Evolutionary conservation across 2,797 vertebrate species (phyloP).

Genomic region (Epinephelus coioides): DNA sequence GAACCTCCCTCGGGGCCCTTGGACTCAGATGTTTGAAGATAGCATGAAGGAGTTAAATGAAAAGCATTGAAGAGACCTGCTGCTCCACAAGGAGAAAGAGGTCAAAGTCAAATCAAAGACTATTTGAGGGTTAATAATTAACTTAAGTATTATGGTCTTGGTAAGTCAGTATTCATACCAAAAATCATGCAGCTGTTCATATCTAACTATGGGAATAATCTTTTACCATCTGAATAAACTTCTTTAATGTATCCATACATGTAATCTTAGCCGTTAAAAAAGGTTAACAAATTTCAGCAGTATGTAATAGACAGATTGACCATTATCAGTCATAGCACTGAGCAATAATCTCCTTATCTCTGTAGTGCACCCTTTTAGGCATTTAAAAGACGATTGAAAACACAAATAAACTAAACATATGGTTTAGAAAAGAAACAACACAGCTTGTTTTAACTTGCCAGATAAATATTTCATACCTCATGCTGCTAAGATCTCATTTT

Average conservation of each 20-base stretch:
- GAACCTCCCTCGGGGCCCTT: conserved; percentile 19
- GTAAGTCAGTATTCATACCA: neutral
- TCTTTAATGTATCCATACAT: neutral
- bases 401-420: neutral
- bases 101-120: neutral
- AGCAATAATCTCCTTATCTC: neutral
- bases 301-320: neutral
- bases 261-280: neutral
- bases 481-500: neutral
- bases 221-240: neutral
- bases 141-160: neutral
- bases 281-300: neutral
- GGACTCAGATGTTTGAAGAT: conserved; percentile 8
- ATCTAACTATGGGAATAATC: neutral
- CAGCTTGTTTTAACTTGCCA: neutral
- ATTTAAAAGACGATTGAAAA: neutral
- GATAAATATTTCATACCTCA: neutral
- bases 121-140: neutral
- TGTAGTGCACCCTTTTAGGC: neutral
- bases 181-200: neutral
- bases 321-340: neutral
- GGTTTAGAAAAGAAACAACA: neutral
- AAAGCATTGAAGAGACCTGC: neutral
- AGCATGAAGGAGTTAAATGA: conserved; percentile 3
- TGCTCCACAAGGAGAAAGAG: neutral